Base-by-base conservation (phyloP, 1,140 invertebrate species). In the Orchestia grillus region DNA sequence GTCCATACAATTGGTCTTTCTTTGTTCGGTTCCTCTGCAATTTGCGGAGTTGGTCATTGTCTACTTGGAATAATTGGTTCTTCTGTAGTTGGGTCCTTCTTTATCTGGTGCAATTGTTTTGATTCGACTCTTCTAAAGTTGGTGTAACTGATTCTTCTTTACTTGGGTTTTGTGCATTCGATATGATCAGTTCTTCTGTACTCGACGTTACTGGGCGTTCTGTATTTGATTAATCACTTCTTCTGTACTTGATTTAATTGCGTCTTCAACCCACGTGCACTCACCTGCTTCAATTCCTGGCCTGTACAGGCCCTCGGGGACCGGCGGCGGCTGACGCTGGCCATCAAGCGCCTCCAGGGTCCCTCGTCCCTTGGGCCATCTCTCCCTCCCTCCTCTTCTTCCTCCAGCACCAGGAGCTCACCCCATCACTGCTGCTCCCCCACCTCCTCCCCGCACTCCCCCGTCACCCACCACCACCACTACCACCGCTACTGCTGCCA, bases 401-500 rank as follows among this genome's bases (percentile, higher is more conserved):
- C 88, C 88, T 42, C 28, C 41, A 91, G 88, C 88, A 91, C 19
- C 23, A 1, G 62, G 15, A 3, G 15, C 28, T 36, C 62, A 19
- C 44, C 23, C 41, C 88, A 42, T 28, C 44, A 47, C 92, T 47
- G 41, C 92, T 44, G 44, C 92, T 47, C 92, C 92, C 44, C 92
- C 44, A 16, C 43, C 92, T 94, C 44, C 43, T 44, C 92, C 44
- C 44, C 11, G 19, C 92, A 45, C 19, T 94, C 92, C 92, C 92
- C 92, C 92, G 92, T 94, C 44, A 94, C 92, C 92, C 92, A 94
- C 92, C 92, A 94, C 43, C 90, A 92, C 92, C 44, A 94, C 92
- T 94, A 94, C 92, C 92, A 94, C 44, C 92, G 43, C 92, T 44
- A 94, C 92, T 47, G 44, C 43, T 44, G 92, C 44, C 92, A 45